Percentiles rank a stretch among this genome's conserved stretches.
Conservation (phyloP, 2,113 vertebrate species). For the Coracopsis vasa region DNA sequence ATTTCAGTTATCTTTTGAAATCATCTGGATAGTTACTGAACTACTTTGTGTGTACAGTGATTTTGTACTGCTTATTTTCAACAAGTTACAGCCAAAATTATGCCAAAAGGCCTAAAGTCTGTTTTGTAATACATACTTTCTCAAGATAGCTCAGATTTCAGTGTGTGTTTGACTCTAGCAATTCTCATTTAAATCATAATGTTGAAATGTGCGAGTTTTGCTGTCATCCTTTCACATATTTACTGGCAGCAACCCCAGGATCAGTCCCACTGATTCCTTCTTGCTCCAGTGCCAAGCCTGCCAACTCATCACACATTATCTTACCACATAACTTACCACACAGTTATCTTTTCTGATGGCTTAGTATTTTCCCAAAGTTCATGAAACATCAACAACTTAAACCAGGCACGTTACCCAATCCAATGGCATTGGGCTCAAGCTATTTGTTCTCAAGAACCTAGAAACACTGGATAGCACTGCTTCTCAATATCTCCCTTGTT, state of each 20-base stretch:
- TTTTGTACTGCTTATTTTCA: background rate
- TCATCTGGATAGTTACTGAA: background rate
- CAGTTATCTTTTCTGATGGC: background rate
- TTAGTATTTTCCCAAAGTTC: background rate
- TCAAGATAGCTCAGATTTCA: background rate
- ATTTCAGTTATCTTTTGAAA: background rate
- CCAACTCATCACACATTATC: background rate
- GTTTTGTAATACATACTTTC: background rate
- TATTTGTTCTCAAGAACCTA: background rate
- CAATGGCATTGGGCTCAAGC: background rate
- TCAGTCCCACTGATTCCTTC: background rate
- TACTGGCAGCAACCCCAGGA: background rate
- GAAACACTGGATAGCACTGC: background rate
- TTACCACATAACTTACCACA: too few relatives aligned
- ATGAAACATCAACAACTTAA: background rate
- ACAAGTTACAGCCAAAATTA: background rate
- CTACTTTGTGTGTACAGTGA: background rate
- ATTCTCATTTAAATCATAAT: background rate
- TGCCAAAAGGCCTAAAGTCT: background rate
- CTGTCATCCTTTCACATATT: background rate
- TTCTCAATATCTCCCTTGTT: background rate
- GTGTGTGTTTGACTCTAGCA: background rate
- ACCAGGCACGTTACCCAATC: background rate
- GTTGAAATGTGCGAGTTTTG: background rate
- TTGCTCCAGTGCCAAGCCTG: background rate